Conservation (phyloP, 1,140 invertebrate genomes). For the Macrosteles quadrilineatus region DNA sequence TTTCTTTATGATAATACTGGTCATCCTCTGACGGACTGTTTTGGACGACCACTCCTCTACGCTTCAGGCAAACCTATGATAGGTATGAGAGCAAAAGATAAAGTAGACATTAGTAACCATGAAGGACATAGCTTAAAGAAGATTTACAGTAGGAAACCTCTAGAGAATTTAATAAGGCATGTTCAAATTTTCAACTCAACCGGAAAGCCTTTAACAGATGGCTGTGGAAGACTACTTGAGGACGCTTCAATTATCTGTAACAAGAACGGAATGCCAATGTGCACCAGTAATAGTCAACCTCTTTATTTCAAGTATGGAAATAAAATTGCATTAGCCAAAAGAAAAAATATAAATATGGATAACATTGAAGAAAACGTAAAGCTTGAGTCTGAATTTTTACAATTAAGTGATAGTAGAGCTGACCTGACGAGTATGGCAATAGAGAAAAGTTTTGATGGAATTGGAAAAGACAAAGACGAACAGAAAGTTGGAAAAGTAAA, state of each 20-base stretch:
- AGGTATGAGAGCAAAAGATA: neutral
- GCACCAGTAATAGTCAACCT: conserved; percentile 9
- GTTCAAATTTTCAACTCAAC: conserved; percentile 12
- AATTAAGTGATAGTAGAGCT: too few relatives aligned
- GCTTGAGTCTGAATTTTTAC: neutral
- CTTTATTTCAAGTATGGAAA: conserved; percentile 27
- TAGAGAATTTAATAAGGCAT: conserved; percentile 13
- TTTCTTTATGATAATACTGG: conserved; percentile 23
- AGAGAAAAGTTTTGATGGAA: too few relatives aligned
- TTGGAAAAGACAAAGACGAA: too few relatives aligned
- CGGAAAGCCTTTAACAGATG: conserved; percentile 7
- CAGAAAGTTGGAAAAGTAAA: too few relatives aligned
- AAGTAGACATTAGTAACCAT: neutral
- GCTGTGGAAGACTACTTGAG: neutral
- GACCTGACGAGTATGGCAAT: too few relatives aligned
- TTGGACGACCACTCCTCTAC: neutral
- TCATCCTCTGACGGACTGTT: conserved; percentile 10
- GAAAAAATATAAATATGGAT: neutral
- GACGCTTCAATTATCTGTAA: conserved; percentile 2
- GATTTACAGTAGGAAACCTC: neutral
- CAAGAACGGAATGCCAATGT: conserved; percentile 12
- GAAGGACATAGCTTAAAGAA: neutral
- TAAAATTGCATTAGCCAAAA: neutral
- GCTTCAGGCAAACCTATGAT: conserved; percentile 1
- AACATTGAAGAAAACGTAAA: neutral